These are phyloP conservation scores for Hippolais icterina DNA, from an alignment of 2,113 vertebrate species.

Conservation along the genomic window DNA sequence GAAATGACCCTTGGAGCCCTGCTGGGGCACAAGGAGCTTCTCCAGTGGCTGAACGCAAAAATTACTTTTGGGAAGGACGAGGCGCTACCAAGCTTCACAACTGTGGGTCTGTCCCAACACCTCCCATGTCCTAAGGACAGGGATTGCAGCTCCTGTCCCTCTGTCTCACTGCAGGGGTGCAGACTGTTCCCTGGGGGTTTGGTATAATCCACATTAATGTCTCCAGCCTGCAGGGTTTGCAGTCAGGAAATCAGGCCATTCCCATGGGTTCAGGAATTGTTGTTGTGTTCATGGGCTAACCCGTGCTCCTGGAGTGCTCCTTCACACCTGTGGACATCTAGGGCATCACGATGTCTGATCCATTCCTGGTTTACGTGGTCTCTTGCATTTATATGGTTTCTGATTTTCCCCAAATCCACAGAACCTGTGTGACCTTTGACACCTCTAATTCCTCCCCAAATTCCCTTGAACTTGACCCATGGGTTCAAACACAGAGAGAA, in stretches of 20 bases:
- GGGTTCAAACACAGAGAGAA: background rate
- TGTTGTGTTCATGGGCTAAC: background rate
- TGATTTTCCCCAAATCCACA: background rate
- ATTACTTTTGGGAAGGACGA: background rate
- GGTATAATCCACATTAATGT: background rate
- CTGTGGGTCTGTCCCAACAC: too few species aligned
- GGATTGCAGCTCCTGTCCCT: background rate
- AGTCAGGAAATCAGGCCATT: background rate
- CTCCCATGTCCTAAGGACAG: background rate
- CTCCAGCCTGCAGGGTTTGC: background rate
- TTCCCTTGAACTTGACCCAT: background rate
- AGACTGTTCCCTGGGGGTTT: background rate
- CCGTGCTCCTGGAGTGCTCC: background rate
- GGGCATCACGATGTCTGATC: fast-evolving
- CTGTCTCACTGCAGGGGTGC: background rate
- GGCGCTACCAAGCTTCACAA: background rate
- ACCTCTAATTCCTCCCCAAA: background rate
- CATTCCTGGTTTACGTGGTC: background rate
- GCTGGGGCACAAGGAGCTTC: background rate
- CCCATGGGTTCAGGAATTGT: background rate
- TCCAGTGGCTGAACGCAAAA: background rate
- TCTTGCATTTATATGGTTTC: background rate
- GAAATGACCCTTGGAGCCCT: background rate
- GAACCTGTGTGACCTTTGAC: background rate
- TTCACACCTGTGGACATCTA: background rate